Conservation (phyloP, 64 coral and sea anemone genomes). For the Porites lutea region DNA sequence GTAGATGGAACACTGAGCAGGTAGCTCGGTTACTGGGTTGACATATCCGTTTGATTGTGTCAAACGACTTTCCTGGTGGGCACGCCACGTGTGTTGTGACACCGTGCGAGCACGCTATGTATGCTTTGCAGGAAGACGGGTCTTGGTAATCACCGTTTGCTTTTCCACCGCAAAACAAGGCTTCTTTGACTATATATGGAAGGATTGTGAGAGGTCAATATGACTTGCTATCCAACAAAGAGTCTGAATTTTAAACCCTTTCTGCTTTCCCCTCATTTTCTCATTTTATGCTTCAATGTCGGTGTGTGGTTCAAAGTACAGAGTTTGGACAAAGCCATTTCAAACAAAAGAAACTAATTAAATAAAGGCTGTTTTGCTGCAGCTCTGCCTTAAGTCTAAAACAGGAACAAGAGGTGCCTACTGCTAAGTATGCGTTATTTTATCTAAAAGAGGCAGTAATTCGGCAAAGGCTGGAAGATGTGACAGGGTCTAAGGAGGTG, state of each 20-base stretch:
- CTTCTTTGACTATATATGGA: conserved; percentile 22
- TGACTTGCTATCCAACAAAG: background rate
- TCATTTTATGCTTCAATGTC: no score
- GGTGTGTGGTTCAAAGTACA: no score
- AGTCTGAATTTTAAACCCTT: background rate
- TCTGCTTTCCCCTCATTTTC: no score
- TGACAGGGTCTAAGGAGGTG: no score
- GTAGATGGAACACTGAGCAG: background rate
- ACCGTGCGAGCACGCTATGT: conserved; percentile 51
- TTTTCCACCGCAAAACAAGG: conserved; percentile 52
- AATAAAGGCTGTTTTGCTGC: no score
- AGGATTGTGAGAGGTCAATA: background rate
- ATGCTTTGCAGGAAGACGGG: conserved; percentile 25
- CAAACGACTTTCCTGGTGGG: conserved; percentile 30
- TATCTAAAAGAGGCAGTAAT: no score
- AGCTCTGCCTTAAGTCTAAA: no score
- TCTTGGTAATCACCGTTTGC: conserved; percentile 50
- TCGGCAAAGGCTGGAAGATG: no score
- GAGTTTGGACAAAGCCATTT: no score
- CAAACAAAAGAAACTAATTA: no score
- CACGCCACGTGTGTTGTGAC: conserved; percentile 51
- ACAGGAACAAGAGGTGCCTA: no score
- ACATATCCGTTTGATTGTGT: conserved; percentile 26
- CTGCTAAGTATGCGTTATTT: no score
- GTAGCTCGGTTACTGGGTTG: background rate